Evolutionary conservation across 2,113 vertebrate species (phyloP).

Genomic region (Guaruba guarouba): DNA sequence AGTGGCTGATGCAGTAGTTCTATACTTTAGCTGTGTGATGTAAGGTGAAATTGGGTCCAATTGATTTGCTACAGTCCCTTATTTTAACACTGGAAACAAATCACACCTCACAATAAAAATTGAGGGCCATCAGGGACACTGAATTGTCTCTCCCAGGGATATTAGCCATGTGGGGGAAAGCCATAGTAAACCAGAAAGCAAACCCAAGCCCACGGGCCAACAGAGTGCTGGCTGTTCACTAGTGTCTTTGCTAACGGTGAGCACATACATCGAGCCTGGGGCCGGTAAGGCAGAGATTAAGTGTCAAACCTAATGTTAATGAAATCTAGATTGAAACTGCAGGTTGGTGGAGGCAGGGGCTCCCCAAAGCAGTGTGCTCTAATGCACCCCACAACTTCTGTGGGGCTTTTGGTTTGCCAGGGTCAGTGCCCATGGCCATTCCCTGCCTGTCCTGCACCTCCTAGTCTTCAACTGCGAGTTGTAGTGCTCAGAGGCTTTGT

Average conservation of each 20-base stretch:
- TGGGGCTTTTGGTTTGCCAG: rapidly evolving
- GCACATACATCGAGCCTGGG: not conserved
- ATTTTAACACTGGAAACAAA: not conserved
- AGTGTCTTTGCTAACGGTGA: not conserved
- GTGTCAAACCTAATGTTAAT: not conserved
- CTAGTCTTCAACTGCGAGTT: not conserved
- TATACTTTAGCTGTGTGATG: not conserved
- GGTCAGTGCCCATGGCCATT: not conserved
- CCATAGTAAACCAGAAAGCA: not conserved
- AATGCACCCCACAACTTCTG: not conserved
- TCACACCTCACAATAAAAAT: not conserved
- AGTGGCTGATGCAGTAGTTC: not conserved
- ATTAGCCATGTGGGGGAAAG: not conserved
- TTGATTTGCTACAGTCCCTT: not conserved
- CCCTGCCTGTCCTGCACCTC: not conserved
- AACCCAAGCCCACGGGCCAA: not conserved
- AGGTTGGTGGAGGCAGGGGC: not conserved
- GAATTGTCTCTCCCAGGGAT: not conserved
- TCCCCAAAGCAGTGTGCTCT: not conserved
- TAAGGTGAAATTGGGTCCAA: not conserved
- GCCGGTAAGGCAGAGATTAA: not conserved
- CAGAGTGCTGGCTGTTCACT: rapidly evolving
- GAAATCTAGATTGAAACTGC: not conserved
- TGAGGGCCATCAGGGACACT: not conserved
- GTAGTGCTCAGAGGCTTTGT: not conserved